Base-by-base conservation (phyloP, 2,113 vertebrate species). In the Syrrhaptes paradoxus region DNA sequence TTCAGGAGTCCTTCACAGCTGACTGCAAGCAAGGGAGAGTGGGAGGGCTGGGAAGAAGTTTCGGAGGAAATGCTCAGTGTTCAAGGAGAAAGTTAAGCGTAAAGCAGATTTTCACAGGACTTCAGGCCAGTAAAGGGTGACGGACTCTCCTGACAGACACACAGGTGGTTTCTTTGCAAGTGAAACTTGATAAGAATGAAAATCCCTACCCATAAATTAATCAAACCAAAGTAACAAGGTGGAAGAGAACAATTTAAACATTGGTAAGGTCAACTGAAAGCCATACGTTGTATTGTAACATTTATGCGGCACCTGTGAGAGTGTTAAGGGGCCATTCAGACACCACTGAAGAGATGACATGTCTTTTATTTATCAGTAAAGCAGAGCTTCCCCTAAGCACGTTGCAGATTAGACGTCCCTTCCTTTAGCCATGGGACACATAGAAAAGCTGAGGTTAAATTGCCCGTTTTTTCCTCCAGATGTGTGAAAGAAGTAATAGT, bases 1-100 rank as follows among this genome's bases (percentile, higher is more conserved):
- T 96, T 95, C 85, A 95, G 70, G 38, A 87, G 52, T 75, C 52
- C 74, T 92, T 95, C 94, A 95, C 71, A 93, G 86, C 90, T 75
- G 74, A 65, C 93, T 95, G 86, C 82, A 55, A 79, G 41, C 29
- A 29, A 67, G 57, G 61, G n/a, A 58, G 81, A 75, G 46, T 63
- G 31, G n/a, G 13, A 89, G 48, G 31, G 45, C 66, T 10, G 1
- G 22, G 66, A 59, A 43, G 28, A 92, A 55, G 29, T 63, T 65
- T 45, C 18, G 32, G 32, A 68, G 48, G 24, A 91, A 87, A 51
- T 48, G 22, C 9, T 89, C 45, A 74, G 17, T 71, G 26, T 45
- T 74, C 48, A 77, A 87, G 61, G 43, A 91, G 55, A 58, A 93
- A 78, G 16, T 73, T 57, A 70, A 52, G 59, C 63, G 57, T 29